Conservation (phyloP, 2,797 vertebrate species). For the Simalia tracyae region DNA sequence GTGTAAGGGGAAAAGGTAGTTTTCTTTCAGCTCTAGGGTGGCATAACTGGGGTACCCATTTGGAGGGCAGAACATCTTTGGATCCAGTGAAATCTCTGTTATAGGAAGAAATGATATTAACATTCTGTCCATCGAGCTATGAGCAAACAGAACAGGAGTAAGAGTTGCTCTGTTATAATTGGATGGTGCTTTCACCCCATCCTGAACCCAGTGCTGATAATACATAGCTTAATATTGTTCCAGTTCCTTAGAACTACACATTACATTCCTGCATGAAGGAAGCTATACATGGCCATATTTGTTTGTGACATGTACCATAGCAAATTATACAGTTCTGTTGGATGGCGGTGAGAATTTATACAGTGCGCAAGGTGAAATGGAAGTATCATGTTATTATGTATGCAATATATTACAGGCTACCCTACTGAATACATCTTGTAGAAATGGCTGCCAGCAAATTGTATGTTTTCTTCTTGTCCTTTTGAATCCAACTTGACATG, state of each 20-base stretch:
- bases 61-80: background rate
- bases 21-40: background rate
- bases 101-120: background rate
- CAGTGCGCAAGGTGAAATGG: background rate
- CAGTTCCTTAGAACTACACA: background rate
- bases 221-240: background rate
- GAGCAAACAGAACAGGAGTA: background rate
- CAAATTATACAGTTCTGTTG: background rate
- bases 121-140: background rate
- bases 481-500: constrained; percentile 53
- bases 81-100: background rate
- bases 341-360: background rate
- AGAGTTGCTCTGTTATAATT: background rate
- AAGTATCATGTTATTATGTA: background rate
- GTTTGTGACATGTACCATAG: background rate
- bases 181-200: background rate
- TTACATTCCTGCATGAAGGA: background rate
- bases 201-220: background rate
- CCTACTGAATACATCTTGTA: background rate
- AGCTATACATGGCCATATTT: background rate
- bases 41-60: background rate
- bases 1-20: background rate
- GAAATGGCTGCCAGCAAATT: background rate
- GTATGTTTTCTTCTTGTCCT: constrained; percentile 53
- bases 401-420: background rate